A percentile compares a stretch with the other conserved stretches of the same genome.
Evolutionary conservation across 2,797 vertebrate species (phyloP).

Genomic region (Podargus strigoides): DNA sequence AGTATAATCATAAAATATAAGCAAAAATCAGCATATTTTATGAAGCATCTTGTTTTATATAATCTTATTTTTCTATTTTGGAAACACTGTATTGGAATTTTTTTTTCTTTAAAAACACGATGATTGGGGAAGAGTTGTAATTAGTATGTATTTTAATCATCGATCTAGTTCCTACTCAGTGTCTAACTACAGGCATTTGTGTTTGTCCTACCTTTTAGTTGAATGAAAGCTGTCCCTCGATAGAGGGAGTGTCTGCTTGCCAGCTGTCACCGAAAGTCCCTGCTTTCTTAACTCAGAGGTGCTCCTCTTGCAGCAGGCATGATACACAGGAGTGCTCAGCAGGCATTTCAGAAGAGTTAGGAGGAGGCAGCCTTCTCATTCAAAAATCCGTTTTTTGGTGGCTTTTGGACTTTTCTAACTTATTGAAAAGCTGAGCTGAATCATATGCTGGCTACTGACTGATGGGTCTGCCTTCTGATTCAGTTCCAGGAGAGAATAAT

Average conservation of each 20-base stretch:
- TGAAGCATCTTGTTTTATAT: background rate
- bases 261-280: conserved; percentile 57
- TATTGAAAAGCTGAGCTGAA: conserved; percentile 70
- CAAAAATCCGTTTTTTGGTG: conserved; percentile 46
- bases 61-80: background rate
- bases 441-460: conserved; percentile 70
- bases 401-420: conserved; percentile 62
- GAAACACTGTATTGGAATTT: background rate
- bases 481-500: conserved; percentile 69
- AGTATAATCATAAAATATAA: conserved; percentile 12
- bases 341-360: conserved; percentile 30
- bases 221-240: conserved; percentile 49
- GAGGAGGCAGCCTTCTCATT: conserved; percentile 29
- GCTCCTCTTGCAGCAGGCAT: conserved; percentile 48
- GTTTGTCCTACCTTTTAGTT: conserved; percentile 72
- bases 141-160: background rate
- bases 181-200: conserved; percentile 6
- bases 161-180: background rate
- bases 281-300: conserved; percentile 31
- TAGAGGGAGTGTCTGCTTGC: conserved; percentile 60
- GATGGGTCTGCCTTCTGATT: conserved; percentile 73
- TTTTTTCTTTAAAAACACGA: background rate
- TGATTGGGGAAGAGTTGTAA: background rate
- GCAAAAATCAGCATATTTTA: background rate
- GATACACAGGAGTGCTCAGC: conserved; percentile 1